phyloP scores from a whole-genome alignment of 2,797 vertebrate species.

The Smutsia temminckii region DNA sequence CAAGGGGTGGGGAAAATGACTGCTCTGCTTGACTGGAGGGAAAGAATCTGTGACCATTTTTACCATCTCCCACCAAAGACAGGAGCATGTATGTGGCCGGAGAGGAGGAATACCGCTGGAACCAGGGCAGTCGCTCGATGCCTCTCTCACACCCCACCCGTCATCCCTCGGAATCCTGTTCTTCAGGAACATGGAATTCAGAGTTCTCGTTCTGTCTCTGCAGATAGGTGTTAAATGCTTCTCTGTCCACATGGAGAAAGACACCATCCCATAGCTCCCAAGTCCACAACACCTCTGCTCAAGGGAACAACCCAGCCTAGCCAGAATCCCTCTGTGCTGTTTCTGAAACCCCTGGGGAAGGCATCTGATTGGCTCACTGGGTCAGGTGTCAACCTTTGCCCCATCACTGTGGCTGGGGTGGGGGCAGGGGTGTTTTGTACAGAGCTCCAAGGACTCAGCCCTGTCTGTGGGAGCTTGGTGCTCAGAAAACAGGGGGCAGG shows the following conservation, averaged over 20 bases:
- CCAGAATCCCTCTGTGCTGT: background rate
- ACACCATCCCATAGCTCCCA: background rate
- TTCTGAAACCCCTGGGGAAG: background rate
- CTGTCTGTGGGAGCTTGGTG: too few species aligned
- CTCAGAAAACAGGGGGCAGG: background rate
- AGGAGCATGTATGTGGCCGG: rapidly evolving
- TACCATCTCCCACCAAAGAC: too few species aligned
- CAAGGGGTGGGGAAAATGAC: background rate
- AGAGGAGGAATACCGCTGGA: background rate
- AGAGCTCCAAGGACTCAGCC: background rate
- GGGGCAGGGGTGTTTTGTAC: background rate
- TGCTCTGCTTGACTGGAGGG: background rate
- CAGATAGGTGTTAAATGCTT: background rate
- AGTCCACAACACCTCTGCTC: background rate
- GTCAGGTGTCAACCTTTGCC: background rate
- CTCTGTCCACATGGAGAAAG: background rate
- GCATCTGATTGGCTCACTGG: background rate
- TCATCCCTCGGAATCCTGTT: background rate
- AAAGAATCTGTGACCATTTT: background rate
- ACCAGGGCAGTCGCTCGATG: background rate
- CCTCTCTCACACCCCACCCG: too few species aligned
- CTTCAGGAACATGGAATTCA: background rate
- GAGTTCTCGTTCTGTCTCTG: background rate
- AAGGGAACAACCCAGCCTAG: background rate
- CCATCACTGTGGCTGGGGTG: background rate